Percentiles rank a stretch among this genome's conserved stretches.
Conservation (phyloP, 2,888 invertebrate species). For the Drosophila quinaria region DNA sequence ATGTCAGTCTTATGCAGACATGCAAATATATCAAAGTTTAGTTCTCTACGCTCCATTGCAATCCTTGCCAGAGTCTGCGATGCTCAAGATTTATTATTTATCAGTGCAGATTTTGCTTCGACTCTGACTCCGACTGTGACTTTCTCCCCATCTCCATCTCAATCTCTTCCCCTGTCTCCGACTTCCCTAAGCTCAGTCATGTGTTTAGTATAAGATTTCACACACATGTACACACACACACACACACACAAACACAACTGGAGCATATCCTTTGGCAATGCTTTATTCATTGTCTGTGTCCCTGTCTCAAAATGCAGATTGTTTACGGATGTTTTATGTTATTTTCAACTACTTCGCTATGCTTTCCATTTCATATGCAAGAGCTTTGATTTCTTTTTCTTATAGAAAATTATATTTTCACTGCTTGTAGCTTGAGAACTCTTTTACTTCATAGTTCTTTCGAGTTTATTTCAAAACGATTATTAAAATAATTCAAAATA, state of each 20-base stretch:
- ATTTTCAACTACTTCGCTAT: slow-evolving; percentile 59
- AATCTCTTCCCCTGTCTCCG: slow-evolving; percentile 24
- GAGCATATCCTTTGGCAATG: slow-evolving; percentile 48
- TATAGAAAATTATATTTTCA: neutral
- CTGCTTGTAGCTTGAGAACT: neutral
- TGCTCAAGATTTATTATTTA: slow-evolving; percentile 75
- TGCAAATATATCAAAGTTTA: slow-evolving; percentile 66
- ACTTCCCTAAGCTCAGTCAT: slow-evolving; percentile 43
- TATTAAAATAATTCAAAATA: neutral
- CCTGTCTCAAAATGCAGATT: slow-evolving; percentile 70
- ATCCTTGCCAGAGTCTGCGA: slow-evolving; percentile 22
- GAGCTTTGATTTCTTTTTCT: slow-evolving; percentile 56
- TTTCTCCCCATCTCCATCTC: slow-evolving; percentile 6
- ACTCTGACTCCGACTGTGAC: slow-evolving; percentile 24
- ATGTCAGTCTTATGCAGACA: slow-evolving; percentile 37
- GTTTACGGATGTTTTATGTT: slow-evolving; percentile 65
- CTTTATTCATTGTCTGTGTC: slow-evolving; percentile 71
- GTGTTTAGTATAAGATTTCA: slow-evolving; percentile 60
- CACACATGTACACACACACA: slow-evolving; percentile 12
- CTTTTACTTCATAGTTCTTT: neutral
- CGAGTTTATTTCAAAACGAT: neutral
- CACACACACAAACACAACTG: slow-evolving; percentile 8
- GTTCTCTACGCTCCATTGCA: slow-evolving; percentile 45
- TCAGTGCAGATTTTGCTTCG: slow-evolving; percentile 71
- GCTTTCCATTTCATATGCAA: slow-evolving; percentile 54